Evolutionary conservation across 2,888 invertebrate species (phyloP).

Genomic region (Lepidonotus clava): DNA sequence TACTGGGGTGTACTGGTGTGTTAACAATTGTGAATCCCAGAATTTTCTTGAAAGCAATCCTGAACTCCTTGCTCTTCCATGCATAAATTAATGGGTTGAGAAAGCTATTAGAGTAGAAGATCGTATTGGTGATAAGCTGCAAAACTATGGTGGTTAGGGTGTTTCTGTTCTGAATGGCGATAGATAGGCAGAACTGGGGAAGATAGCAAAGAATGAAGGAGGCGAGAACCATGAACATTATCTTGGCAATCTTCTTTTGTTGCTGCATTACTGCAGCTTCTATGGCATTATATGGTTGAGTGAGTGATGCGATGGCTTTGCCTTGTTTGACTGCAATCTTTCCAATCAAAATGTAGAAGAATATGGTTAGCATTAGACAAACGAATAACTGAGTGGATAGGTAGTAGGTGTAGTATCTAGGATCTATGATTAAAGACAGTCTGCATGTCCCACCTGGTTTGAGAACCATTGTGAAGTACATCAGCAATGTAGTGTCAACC

Average conservation of each 20-base stretch:
- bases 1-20: too few relatives aligned
- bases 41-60: too few relatives aligned
- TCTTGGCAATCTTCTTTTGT: background rate
- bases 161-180: too few relatives aligned
- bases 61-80: background rate
- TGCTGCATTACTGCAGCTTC: background rate
- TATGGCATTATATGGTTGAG: background rate
- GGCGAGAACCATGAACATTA: background rate
- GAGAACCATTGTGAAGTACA: too few relatives aligned
- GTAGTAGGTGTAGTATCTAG: background rate
- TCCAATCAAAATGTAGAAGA: background rate
- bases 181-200: background rate
- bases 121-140: background rate
- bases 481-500: too few relatives aligned
- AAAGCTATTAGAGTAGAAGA: slow-evolving; percentile 12
- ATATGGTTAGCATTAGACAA: background rate
- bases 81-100: background rate
- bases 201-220: background rate
- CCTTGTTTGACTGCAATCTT: background rate
- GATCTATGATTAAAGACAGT: background rate
- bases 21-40: too few relatives aligned
- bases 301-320: background rate
- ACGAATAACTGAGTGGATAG: background rate
- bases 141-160: background rate
- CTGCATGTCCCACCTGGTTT: too few relatives aligned